Evolutionary conservation across 2,797 vertebrate genomes (phyloP).

Genomic region (Hypotaenidia okinawae): DNA sequence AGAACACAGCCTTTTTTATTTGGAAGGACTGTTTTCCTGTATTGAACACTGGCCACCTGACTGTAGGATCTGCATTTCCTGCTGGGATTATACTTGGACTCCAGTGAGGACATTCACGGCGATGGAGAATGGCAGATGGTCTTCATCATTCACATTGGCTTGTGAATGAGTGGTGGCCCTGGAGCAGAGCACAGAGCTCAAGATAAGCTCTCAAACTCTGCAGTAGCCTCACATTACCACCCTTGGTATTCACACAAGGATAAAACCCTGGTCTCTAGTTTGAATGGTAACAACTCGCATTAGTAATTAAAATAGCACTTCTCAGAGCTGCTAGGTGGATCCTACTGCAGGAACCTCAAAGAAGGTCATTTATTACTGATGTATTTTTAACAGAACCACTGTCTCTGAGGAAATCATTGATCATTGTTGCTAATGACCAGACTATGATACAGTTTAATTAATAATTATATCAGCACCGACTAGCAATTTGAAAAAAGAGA

Average conservation of each 20-base stretch:
- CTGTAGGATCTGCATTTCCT: background rate
- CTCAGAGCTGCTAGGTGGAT: background rate
- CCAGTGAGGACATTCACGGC: background rate
- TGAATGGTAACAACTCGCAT: background rate
- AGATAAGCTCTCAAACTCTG: background rate
- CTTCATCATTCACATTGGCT: background rate
- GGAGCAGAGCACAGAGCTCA: background rate
- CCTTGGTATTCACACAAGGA: background rate
- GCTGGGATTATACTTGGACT: background rate
- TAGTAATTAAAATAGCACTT: background rate
- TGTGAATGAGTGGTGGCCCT: background rate
- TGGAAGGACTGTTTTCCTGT: fast-evolving
- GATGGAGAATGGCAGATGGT: background rate
- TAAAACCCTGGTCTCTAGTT: background rate
- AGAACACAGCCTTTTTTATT: background rate
- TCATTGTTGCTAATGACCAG: constrained; percentile 13
- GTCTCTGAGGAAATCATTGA: constrained; percentile 31
- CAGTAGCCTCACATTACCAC: background rate
- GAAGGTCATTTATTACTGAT: constrained; percentile 19
- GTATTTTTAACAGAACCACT: constrained; percentile 35
- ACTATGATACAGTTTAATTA: constrained; percentile 42
- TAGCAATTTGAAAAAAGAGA: background rate
- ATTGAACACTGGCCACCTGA: background rate
- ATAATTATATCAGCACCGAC: background rate
- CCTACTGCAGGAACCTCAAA: background rate